A percentile compares a stretch with the other conserved stretches of the same genome.
Conservation (phyloP, 1,140 invertebrate genomes). For the Steinernema feltiae region DNA sequence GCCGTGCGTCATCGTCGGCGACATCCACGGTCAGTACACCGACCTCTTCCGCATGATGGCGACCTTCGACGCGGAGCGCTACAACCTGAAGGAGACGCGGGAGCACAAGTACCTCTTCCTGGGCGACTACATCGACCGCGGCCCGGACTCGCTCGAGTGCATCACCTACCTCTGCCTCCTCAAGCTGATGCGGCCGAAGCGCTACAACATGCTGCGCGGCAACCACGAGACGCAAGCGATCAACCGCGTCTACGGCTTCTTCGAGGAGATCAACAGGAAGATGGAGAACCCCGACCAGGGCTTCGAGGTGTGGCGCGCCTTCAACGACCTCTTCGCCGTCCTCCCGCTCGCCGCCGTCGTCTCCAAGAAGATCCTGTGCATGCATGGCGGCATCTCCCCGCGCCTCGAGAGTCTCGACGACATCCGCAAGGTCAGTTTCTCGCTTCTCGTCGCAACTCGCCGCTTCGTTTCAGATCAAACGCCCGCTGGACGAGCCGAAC, state of each 20-base stretch:
- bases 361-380: conserved; percentile 77
- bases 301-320: conserved; percentile 11
- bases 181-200: neutral
- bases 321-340: conserved; percentile 39
- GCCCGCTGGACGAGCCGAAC: neutral
- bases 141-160: conserved; percentile 64
- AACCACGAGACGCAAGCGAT: conserved; percentile 67
- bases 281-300: neutral
- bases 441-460: too few relatives aligned
- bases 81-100: neutral
- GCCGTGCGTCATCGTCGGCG: conserved; percentile 61
- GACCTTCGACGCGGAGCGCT: neutral
- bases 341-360: conserved; percentile 70
- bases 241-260: conserved; percentile 65
- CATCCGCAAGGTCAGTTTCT: neutral
- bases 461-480: neutral
- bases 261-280: conserved; percentile 54
- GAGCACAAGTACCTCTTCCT: conserved; percentile 11
- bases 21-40: conserved; percentile 9
- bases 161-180: conserved; percentile 55
- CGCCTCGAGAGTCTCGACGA: conserved; percentile 61
- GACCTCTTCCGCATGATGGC: neutral
- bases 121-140: conserved; percentile 48
- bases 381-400: conserved; percentile 74
- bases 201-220: conserved; percentile 65